Percentiles rank a stretch among this genome's conserved stretches.
phyloP scores from a whole-genome alignment of 2,888 invertebrate species.

The Herminia tarsipennalis region DNA sequence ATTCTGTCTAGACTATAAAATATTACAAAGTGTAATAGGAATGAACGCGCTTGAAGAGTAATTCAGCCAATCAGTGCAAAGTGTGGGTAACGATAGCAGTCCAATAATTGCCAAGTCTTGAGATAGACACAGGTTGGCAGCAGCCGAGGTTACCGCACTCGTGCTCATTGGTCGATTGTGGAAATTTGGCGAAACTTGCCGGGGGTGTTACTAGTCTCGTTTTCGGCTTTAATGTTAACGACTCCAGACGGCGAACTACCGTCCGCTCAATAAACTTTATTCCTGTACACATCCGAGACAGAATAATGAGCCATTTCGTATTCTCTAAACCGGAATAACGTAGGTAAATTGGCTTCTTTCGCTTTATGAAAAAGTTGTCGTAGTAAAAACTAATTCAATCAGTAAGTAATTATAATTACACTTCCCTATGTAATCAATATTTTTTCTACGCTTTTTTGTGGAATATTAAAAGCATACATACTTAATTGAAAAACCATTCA shows the following conservation, averaged over 20 bases:
- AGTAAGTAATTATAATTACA: conserved; percentile 4
- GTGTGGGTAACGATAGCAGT: conserved; percentile 32
- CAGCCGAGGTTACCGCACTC: background rate
- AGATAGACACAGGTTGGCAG: background rate
- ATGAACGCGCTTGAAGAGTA: conserved; percentile 35
- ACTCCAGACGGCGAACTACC: conserved; percentile 30
- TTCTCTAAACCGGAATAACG: conserved; percentile 36
- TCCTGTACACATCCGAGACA: conserved; percentile 32
- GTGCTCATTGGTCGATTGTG: conserved; percentile 3
- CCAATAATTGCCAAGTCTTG: conserved; percentile 39
- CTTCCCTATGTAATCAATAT: conserved; percentile 4
- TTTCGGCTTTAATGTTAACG: conserved; percentile 24
- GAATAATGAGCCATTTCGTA: conserved; percentile 40
- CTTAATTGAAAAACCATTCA: too few relatives aligned
- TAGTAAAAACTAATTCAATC: conserved; percentile 4
- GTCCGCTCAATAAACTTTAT: conserved; percentile 38
- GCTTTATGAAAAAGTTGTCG: conserved; percentile 5
- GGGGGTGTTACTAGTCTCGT: background rate
- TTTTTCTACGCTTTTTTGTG: too few relatives aligned
- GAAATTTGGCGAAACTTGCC: conserved; percentile 1
- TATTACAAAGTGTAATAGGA: conserved; percentile 11
- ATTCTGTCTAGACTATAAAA: conserved; percentile 38
- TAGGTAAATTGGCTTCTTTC: conserved; percentile 20
- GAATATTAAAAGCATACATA: too few relatives aligned
- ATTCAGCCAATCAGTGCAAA: conserved; percentile 47